Percentiles rank a stretch among this genome's conserved stretches.
phyloP scores from a whole-genome alignment of 2,888 invertebrate species.

The Scaptomyza reducta region DNA sequence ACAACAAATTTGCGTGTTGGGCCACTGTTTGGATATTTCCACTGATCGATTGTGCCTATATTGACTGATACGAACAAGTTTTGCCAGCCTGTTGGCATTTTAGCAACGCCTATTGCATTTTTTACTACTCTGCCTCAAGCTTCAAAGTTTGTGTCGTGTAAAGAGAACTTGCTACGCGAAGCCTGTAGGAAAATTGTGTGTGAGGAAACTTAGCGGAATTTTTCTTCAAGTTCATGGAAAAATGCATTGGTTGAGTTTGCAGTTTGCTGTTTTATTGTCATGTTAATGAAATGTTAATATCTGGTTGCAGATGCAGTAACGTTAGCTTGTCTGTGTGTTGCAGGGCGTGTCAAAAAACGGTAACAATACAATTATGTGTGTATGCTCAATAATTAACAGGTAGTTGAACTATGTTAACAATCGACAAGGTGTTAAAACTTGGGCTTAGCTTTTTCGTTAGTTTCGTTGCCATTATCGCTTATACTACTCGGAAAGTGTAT shows the following conservation, averaged over 20 bases:
- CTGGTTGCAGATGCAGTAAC: background rate
- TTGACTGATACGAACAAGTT: conserved; percentile 51
- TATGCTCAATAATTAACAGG: background rate
- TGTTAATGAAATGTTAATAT: conserved; percentile 1
- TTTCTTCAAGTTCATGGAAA: background rate
- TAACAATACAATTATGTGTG: background rate
- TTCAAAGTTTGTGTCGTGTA: background rate
- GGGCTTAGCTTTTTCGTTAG: background rate
- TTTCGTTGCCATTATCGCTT: background rate
- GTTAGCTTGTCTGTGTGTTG: background rate
- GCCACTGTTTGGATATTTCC: conserved; percentile 14
- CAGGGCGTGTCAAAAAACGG: background rate
- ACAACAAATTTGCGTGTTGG: conserved; percentile 56
- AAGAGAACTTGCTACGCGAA: background rate
- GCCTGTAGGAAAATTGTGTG: background rate
- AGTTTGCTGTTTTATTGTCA: background rate
- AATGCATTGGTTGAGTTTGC: background rate
- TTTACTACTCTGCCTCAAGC: conserved; percentile 5
- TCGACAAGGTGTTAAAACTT: too few species aligned
- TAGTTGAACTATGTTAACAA: background rate
- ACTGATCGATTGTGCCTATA: conserved; percentile 37
- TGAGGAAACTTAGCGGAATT: background rate
- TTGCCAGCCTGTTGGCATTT: conserved; percentile 31
- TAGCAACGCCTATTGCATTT: conserved; percentile 33
- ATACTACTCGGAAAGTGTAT: conserved; percentile 31